A percentile compares a stretch with the other conserved stretches of the same genome.
Evolutionary conservation across 1,140 invertebrate species (phyloP).

Genomic region (Pteromalus puparum): DNA sequence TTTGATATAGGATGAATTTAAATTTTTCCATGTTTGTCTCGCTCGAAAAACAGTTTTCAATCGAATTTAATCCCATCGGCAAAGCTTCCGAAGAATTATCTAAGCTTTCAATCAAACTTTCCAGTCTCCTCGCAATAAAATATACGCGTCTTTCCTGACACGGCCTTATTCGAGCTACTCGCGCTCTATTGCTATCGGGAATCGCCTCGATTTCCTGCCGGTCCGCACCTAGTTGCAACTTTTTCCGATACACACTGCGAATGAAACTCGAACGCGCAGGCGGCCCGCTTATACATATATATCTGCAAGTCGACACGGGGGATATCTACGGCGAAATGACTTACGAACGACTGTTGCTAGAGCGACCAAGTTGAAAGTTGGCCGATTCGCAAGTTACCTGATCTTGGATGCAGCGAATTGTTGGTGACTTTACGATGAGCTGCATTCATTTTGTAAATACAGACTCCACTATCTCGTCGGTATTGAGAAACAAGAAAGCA

Average conservation of each 20-base stretch:
- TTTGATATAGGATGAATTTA: no score
- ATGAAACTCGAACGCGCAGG: background rate
- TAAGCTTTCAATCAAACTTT: conserved; percentile 1
- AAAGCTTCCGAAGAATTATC: background rate
- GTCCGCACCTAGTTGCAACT: conserved; percentile 5
- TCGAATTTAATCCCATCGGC: no score
- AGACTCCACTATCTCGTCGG: no score
- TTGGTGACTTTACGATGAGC: background rate
- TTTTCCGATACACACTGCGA: conserved; percentile 30
- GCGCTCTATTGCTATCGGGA: background rate
- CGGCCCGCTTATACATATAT: background rate
- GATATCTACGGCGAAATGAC: background rate
- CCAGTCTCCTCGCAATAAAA: background rate
- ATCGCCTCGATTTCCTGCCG: background rate
- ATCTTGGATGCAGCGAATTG: conserved; percentile 21
- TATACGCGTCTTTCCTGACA: background rate
- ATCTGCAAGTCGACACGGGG: background rate
- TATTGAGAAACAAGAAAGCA: background rate
- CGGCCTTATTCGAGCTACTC: background rate
- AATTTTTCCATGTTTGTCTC: no score
- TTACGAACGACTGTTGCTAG: background rate
- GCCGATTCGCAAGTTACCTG: background rate
- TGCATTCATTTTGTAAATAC: background rate
- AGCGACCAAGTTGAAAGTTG: conserved; percentile 1
- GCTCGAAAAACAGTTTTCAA: no score